A percentile compares a stretch with the other conserved stretches of the same genome.
phyloP scores from a whole-genome alignment of 2,113 vertebrate species.

The Candoia aspera region DNA sequence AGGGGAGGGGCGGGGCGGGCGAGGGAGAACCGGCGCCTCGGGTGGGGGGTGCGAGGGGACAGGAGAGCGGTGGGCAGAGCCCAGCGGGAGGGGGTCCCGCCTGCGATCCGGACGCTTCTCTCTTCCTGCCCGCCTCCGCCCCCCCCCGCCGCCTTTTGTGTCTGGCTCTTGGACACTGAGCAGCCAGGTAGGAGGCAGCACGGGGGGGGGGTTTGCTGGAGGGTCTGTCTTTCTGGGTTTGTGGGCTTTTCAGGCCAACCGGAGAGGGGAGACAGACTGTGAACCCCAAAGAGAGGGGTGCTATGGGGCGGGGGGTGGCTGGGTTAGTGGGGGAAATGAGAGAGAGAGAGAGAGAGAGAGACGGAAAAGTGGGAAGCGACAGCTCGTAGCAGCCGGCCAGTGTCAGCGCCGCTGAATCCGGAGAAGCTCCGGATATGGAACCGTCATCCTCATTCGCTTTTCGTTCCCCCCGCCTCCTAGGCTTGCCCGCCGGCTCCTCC shows the following conservation, averaged over 20 bases:
- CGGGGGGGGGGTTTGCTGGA: no score
- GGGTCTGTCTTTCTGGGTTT: no score
- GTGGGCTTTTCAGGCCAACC: not conserved
- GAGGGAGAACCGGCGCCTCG: not conserved
- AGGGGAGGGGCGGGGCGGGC: not conserved
- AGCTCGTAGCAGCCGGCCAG: not conserved
- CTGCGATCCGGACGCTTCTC: no score
- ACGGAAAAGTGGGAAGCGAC: not conserved
- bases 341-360: no score
- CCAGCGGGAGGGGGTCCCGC: not conserved
- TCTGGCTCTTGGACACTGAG: not conserved
- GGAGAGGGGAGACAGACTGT: not conserved
- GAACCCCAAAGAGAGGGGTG: not conserved
- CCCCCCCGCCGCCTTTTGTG: not conserved
- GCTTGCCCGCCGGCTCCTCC: not conserved
- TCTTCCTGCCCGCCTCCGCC: not conserved
- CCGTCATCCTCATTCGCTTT: not conserved
- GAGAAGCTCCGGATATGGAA: not conserved
- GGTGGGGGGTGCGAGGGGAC: no score
- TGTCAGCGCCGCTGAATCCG: not conserved
- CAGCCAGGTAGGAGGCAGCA: not conserved
- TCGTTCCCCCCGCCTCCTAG: not conserved
- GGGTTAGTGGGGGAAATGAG: not conserved
- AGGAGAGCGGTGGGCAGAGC: not conserved
- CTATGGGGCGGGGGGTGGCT: not conserved